Percentiles rank a stretch among this genome's conserved stretches.
Evolutionary conservation across 1,140 invertebrate genomes (phyloP).

Genomic region (Apis laboriosa): DNA sequence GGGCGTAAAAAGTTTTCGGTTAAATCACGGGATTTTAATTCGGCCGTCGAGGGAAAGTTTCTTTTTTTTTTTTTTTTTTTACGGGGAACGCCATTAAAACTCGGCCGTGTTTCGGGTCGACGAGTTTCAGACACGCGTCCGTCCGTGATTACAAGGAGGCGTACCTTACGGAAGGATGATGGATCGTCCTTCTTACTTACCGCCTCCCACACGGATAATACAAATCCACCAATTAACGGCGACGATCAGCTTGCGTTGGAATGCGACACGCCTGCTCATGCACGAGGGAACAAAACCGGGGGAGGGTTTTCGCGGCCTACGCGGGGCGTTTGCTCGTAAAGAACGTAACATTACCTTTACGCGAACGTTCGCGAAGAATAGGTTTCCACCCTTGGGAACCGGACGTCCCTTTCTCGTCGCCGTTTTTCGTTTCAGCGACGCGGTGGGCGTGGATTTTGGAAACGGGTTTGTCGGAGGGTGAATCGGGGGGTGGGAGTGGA

Average conservation of each 20-base stretch:
- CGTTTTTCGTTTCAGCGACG: conserved; percentile 22
- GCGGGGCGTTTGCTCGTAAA: background rate
- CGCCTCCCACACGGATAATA: conserved; percentile 45
- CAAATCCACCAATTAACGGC: conserved; percentile 62
- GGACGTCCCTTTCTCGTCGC: too few species aligned
- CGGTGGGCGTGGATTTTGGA: conserved; percentile 6
- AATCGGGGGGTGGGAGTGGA: background rate
- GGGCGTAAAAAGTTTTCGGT: conserved; percentile 24
- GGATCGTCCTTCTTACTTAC: conserved; percentile 45
- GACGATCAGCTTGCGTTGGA: conserved; percentile 53
- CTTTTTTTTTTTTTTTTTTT: background rate
- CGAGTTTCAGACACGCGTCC: conserved; percentile 38
- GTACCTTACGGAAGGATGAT: conserved; percentile 51
- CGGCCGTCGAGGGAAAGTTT: conserved; percentile 26
- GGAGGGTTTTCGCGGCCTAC: background rate
- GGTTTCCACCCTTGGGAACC: background rate
- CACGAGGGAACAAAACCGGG: conserved; percentile 1
- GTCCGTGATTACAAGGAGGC: conserved; percentile 49
- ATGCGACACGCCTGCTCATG: conserved; percentile 20
- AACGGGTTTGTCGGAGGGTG: conserved; percentile 32
- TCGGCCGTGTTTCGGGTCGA: conserved; percentile 13
- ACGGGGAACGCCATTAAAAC: conserved; percentile 31
- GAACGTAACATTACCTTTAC: conserved; percentile 18
- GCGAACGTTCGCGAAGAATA: conserved; percentile 2
- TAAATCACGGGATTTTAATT: conserved; percentile 47